Evolutionary conservation across 2,113 vertebrate genomes (phyloP).

Genomic region (Platysteira castanea): DNA sequence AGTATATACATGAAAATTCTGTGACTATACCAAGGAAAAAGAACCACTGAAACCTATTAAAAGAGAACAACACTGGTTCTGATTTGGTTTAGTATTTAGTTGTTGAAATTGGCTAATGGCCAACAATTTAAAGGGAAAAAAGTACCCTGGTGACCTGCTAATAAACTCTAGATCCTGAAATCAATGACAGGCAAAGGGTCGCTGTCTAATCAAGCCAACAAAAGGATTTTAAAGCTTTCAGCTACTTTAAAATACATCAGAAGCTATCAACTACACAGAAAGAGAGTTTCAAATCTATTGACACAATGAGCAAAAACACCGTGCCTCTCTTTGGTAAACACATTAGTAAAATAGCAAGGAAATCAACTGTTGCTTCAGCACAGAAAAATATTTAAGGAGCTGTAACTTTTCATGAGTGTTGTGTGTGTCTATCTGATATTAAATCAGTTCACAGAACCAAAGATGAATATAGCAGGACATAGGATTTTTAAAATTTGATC

Average conservation of each 20-base stretch:
- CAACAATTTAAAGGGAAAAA: not conserved
- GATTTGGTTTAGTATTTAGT: not conserved
- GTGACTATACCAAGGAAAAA: not conserved
- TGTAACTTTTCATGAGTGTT: not conserved
- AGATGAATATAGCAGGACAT: not conserved
- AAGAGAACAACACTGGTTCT: not conserved
- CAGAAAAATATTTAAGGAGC: not conserved
- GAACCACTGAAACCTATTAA: not conserved
- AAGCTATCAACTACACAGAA: not conserved
- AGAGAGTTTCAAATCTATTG: not conserved
- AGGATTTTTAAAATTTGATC: not conserved
- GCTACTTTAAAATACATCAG: not conserved
- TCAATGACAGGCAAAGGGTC: slow-evolving; percentile 20
- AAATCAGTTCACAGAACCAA: not conserved
- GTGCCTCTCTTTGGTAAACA: not conserved
- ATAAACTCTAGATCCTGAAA: slow-evolving; percentile 51
- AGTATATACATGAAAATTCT: not conserved
- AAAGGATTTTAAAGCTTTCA: slow-evolving; percentile 39
- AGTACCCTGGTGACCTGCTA: not conserved
- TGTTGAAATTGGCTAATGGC: not conserved
- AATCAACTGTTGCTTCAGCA: not conserved
- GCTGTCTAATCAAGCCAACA: slow-evolving; percentile 6
- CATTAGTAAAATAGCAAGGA: not conserved
- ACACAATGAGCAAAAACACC: not conserved
- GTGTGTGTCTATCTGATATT: not conserved